Evolutionary conservation across 1,140 invertebrate genomes (phyloP).

Genomic region (Drosophila ogumai): DNA sequence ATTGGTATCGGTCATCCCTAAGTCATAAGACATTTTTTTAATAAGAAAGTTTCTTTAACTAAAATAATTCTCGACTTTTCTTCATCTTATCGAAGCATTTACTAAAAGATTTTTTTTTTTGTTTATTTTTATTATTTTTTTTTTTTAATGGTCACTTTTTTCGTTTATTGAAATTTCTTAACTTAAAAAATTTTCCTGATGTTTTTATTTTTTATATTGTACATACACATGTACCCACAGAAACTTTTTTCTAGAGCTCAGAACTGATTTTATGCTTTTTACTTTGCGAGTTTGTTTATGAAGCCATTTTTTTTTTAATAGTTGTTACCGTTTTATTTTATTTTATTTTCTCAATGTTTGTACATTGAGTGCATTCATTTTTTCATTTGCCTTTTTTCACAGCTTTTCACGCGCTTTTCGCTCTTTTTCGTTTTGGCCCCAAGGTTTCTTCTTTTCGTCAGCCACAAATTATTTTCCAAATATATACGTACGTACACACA

Average conservation of each 20-base stretch:
- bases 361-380: slow-evolving; percentile 9
- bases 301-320: background rate
- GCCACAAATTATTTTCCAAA: slow-evolving; percentile 69
- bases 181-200: slow-evolving; percentile 6
- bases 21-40: background rate
- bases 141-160: too few species aligned
- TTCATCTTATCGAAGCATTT: background rate
- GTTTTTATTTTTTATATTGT: background rate
- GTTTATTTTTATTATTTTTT: background rate
- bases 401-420: slow-evolving; percentile 64
- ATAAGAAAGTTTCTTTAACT: background rate
- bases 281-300: slow-evolving; percentile 4
- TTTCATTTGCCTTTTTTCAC: slow-evolving; percentile 23
- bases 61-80: background rate
- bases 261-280: background rate
- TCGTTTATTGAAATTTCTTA: background rate
- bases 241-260: background rate
- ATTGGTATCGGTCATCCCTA: background rate
- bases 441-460: slow-evolving; percentile 70
- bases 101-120: background rate
- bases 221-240: slow-evolving; percentile 3
- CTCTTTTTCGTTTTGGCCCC: slow-evolving; percentile 49
- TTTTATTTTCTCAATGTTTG: slow-evolving; percentile 25
- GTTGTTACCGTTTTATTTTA: slow-evolving; percentile 1
- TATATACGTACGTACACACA: slow-evolving; percentile 31